Evolutionary conservation across 2,888 invertebrate genomes (phyloP), one percentile per base, ranked within the genome.

Genomic region (Hoplodrina ambigua): DNA sequence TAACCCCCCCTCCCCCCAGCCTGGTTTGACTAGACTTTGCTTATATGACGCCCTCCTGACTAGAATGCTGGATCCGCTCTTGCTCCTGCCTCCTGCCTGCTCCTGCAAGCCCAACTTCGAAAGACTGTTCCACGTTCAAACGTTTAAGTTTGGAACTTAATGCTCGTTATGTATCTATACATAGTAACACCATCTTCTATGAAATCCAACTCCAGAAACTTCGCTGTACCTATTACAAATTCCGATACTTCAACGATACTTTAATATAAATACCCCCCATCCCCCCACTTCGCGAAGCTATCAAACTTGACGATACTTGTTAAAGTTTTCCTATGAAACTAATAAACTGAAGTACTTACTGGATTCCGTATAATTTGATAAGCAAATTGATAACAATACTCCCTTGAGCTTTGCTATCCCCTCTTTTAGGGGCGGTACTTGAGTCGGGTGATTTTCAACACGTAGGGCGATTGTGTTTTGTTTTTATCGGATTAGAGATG

Each of bases 401-500:
- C 63, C 75, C 80, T 20, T 33, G 33, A 67, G 49, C 17, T 19
- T 6, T 19, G 17, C 17, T 46, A 4, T 33, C 19, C 80, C 49
- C 58, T 58, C 63, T 72, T 76, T 71, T 8, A 4, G 75, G 80
- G 85, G 67, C 59, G 72, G 49, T 33, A 70, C 72, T 41, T 13
- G 13, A 11, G 13, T 11, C 74, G 67, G 61, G 80, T 80, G 79
- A 78, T 81, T 76, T 69, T 69, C 72, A 72, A 81, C 75, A 75
- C 76, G 56, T 60, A 69, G 69, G 57, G 57, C 20, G 66, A 62
- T 67, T 64, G 30, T 67, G 20, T 52, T 62, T 69, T 70, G 55
- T 71, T 52, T 41, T 66, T 67, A 80, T 82, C 33, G 62, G 73
- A 77, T 82, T 69, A 75, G 1, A 15, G 49, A 3, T n/a, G 46